These are phyloP conservation scores for Andrena fulva DNA, from an alignment of 2,888 invertebrate genomes.

Conservation along the genomic window DNA sequence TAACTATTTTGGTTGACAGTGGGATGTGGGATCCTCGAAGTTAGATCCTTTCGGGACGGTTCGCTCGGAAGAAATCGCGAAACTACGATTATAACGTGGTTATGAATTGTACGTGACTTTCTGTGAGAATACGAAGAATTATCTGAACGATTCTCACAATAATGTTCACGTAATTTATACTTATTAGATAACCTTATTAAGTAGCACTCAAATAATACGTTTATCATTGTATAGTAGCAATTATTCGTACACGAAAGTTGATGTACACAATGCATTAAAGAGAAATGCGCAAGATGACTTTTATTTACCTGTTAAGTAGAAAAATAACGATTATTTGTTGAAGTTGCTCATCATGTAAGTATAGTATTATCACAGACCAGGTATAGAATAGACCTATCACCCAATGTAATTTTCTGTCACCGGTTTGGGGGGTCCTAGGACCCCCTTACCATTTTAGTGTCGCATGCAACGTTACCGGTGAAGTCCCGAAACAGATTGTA, in stretches of 20 bases:
- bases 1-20: slow-evolving; percentile 60
- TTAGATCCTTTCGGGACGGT: slow-evolving; percentile 23
- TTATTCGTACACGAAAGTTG: not conserved
- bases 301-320: slow-evolving; percentile 14
- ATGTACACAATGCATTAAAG: slow-evolving; percentile 14
- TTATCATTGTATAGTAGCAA: slow-evolving; percentile 20
- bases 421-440: too few relatives aligned
- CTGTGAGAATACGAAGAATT: slow-evolving; percentile 18
- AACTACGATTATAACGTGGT: slow-evolving; percentile 25
- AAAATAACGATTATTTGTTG: slow-evolving; percentile 29
- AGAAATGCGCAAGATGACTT: slow-evolving; percentile 27
- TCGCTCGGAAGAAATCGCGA: not conserved
- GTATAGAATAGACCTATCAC: too few relatives aligned
- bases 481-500: too few relatives aligned
- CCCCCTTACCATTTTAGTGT: too few relatives aligned
- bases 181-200: slow-evolving; percentile 46
- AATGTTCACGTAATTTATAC: slow-evolving; percentile 45
- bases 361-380: too few relatives aligned
- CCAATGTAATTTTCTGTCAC: too few relatives aligned
- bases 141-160: slow-evolving; percentile 18
- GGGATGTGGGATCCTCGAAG: slow-evolving; percentile 32
- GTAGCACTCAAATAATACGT: slow-evolving; percentile 20
- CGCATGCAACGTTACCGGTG: too few relatives aligned
- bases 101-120: slow-evolving; percentile 16
- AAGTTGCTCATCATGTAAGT: slow-evolving; percentile 39